phyloP scores from a whole-genome alignment of 2,888 invertebrate species.

The Chloroclystis v-ata region DNA sequence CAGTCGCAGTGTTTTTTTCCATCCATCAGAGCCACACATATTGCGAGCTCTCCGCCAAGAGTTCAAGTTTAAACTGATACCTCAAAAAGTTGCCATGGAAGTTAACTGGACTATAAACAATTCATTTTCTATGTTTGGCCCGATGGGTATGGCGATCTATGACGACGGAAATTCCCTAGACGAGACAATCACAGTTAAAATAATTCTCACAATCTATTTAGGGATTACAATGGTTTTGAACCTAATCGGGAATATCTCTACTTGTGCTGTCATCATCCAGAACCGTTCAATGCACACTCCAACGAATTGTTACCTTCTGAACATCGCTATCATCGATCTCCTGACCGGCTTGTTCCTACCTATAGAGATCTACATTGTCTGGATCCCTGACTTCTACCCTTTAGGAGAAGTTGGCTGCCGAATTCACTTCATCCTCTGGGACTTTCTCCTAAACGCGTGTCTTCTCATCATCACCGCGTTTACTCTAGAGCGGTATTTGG shows the following conservation, averaged over 20 bases:
- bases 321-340: constrained; percentile 86
- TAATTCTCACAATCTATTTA: constrained; percentile 73
- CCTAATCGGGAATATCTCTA: constrained; percentile 85
- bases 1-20: constrained; percentile 40
- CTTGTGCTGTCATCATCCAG: constrained; percentile 85
- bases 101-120: constrained; percentile 44
- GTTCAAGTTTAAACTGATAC: background rate
- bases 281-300: constrained; percentile 89
- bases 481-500: constrained; percentile 91
- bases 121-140: constrained; percentile 55
- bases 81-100: constrained; percentile 14
- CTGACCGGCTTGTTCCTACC: constrained; percentile 85
- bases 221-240: constrained; percentile 82
- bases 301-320: constrained; percentile 89
- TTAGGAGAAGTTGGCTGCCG: constrained; percentile 88
- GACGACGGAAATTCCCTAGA: constrained; percentile 58
- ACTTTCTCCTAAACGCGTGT: constrained; percentile 89
- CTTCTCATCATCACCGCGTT: constrained; percentile 91
- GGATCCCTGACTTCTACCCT: constrained; percentile 85
- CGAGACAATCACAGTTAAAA: constrained; percentile 77
- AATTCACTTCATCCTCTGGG: constrained; percentile 84
- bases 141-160: constrained; percentile 52
- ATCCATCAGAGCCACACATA: constrained; percentile 33
- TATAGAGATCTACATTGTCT: constrained; percentile 86
- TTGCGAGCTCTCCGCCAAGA: background rate